Evolutionary conservation across 2,113 vertebrate species (phyloP).

Genomic region (Tragelaphus imberbis): DNA sequence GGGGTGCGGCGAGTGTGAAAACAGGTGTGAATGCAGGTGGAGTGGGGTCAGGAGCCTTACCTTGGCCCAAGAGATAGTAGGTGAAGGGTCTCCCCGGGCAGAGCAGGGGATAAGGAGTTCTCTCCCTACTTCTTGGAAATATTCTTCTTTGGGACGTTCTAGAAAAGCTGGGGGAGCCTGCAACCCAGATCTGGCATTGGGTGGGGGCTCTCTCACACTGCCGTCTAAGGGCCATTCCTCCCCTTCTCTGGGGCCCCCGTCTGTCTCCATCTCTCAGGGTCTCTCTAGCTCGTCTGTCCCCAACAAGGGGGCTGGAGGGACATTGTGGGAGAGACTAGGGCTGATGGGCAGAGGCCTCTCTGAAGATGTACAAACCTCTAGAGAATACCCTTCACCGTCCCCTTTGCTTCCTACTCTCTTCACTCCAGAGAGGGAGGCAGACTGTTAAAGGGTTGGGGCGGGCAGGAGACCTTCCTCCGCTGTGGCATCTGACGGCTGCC

Average conservation of each 20-base stretch:
- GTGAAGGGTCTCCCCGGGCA: slow-evolving; percentile 86
- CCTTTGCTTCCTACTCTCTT: neutral
- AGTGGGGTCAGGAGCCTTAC: slow-evolving; percentile 70
- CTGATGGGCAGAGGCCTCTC: neutral
- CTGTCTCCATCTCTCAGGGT: neutral
- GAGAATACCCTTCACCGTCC: neutral
- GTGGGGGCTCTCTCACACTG: neutral
- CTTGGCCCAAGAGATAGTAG: slow-evolving; percentile 91
- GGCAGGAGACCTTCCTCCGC: neutral
- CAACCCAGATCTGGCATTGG: slow-evolving; percentile 17
- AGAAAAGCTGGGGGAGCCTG: slow-evolving; percentile 91
- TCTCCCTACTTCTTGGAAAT: slow-evolving; percentile 94
- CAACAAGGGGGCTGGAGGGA: neutral
- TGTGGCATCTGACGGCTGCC: neutral
- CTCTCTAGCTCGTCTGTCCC: neutral
- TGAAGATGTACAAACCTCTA: neutral
- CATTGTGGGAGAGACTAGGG: neutral
- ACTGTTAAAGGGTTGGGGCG: accelerated
- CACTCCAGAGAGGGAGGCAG: neutral
- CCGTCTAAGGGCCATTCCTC: neutral
- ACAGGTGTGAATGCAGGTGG: no score
- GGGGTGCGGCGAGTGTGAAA: neutral
- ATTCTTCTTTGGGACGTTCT: slow-evolving; percentile 86
- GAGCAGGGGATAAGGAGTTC: slow-evolving; percentile 90
- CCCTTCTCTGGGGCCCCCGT: neutral